phyloP scores from a whole-genome alignment of 2,888 invertebrate genomes.

The Lapara coniferarum region DNA sequence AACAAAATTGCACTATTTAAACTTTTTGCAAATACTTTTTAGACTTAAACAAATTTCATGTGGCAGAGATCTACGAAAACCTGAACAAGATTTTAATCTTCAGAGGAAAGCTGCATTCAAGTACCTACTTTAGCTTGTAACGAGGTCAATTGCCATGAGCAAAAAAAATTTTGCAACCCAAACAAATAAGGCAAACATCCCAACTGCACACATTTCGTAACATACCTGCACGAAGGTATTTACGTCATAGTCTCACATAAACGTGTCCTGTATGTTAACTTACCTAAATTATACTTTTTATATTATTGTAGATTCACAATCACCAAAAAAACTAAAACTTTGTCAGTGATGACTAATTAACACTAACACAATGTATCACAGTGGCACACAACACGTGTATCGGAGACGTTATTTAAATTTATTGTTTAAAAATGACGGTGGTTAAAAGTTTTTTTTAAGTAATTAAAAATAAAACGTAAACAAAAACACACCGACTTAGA shows the following conservation, averaged over 20 bases:
- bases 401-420: constrained; percentile 34
- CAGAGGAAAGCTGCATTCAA: constrained; percentile 19
- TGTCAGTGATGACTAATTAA: constrained; percentile 26
- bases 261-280: not conserved
- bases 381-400: constrained; percentile 52
- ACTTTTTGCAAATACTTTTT: not conserved
- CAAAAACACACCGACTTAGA: constrained; percentile 49
- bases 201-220: constrained; percentile 25
- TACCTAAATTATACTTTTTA: constrained; percentile 21
- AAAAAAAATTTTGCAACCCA: constrained; percentile 60
- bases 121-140: constrained; percentile 37
- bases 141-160: constrained; percentile 55
- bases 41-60: not conserved
- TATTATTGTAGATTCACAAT: constrained; percentile 26
- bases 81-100: constrained; percentile 17
- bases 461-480: constrained; percentile 53
- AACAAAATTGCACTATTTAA: not conserved
- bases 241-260: not conserved
- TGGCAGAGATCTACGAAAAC: not conserved
- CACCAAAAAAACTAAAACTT: constrained; percentile 37
- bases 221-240: not conserved
- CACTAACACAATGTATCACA: constrained; percentile 51
- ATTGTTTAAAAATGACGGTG: constrained; percentile 43
- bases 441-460: constrained; percentile 41
- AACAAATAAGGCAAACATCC: constrained; percentile 54